A percentile compares a stretch with the other conserved stretches of the same genome.
Evolutionary conservation across 2,797 vertebrate genomes (phyloP).

Genomic region (Limnodromus scolopaceus): DNA sequence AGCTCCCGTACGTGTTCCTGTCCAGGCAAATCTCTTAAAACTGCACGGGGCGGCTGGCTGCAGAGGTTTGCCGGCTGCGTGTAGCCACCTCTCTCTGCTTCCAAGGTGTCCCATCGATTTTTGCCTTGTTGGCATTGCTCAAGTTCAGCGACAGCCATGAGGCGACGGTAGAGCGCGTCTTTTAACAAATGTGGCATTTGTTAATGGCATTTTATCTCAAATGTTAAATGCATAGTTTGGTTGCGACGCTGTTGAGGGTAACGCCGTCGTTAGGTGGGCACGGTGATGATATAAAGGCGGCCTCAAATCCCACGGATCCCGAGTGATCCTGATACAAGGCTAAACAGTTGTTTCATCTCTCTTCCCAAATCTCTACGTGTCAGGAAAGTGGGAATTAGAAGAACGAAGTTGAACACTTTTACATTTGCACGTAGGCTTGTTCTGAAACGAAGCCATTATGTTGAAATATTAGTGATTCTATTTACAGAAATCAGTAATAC

Average conservation of each 20-base stretch:
- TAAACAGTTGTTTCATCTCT: not conserved
- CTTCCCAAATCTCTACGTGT: not conserved
- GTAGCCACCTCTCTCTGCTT: not conserved
- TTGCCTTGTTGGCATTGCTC: not conserved
- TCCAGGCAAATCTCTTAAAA: not conserved
- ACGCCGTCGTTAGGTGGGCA: accelerated
- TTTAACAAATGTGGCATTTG: not conserved
- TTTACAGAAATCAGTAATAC: not conserved
- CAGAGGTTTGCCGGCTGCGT: not conserved
- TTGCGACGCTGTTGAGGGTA: not conserved
- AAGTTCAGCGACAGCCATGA: not conserved
- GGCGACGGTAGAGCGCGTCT: accelerated
- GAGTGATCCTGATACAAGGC: not conserved
- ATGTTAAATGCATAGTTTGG: not conserved
- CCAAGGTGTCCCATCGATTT: not conserved
- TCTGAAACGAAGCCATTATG: not conserved
- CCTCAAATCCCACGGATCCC: not conserved
- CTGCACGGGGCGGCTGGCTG: not conserved
- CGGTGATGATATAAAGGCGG: not conserved
- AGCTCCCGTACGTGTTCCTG: accelerated
- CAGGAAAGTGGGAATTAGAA: not conserved
- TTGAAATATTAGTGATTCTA: not conserved
- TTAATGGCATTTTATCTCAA: not conserved
- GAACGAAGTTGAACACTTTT: not conserved
- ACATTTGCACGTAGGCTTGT: not conserved